Base-by-base conservation (phyloP, 1,140 invertebrate genomes). In the Spodoptera frugiperda region DNA sequence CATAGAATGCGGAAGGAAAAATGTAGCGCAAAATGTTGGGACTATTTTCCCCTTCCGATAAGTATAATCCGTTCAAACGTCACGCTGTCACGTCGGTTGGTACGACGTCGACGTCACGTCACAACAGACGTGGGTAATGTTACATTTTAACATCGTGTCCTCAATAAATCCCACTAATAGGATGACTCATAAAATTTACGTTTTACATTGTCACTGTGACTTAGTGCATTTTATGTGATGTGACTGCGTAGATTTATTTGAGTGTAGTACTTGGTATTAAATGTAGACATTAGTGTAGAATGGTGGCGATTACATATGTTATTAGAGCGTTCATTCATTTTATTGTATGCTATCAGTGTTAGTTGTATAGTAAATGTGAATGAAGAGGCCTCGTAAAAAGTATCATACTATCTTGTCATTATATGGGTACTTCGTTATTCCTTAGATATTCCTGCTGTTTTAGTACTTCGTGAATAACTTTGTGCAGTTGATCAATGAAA, bases 81-180 rank as follows among this genome's bases (percentile, higher is more conserved):
- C 33, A 65, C 19, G 12, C 15, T 19, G 39, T 48, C 61, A 21
- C 17, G 10, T 65, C 57, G 25, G 30, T 65, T 1, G 39, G 10
- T 17, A 10, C 30, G 39, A 21, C 33, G 44, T 46, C 15, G 61
- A 19, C 33, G 15, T 67, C 33, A 39, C 33, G 21, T 51, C 46
- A 67, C 17, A 30, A 67, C 19, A 51, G 48, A 30, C 1, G 21
- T n/a, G 21, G 21, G 49, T 30, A 67, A 51, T 10, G 63, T 67
- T 9, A 67, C 46, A 67, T 25, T 67, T 67, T 51, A 67, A 67
- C 21, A 15, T 67, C 19, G 15, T 51, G 46, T 67, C n/a, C 19
- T 14, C 0, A 49, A 67, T 51, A 49, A 67, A 17, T 51, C 46
- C 12, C 1, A 25, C 46, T 39, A 61, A 61, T 61, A 63, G 17